Base-by-base conservation (phyloP, 2,888 invertebrate genomes). In the Meiosimyza decipiens region DNA sequence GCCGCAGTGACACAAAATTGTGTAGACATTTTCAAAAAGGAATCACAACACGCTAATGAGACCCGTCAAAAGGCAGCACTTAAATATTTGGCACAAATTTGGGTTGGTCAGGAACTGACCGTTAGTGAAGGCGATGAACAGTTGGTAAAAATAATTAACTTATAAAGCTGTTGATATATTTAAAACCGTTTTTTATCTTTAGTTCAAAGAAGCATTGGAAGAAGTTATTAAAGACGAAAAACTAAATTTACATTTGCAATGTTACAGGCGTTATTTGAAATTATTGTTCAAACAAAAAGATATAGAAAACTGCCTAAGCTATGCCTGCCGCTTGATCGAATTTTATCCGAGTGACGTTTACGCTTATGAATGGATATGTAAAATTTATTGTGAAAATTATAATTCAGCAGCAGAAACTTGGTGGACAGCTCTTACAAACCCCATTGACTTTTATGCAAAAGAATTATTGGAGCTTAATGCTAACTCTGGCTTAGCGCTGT, bases 321-420 rank as follows among this genome's bases (percentile, higher is more conserved):
- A 88, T 76, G 88, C 90, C 16, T 82, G 85, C 72, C 83, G 87
- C 72, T 89, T 91, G 89, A 86, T 88, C 63, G 79, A 81, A 40
- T 76, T 87, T 7, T 90, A 88, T 81, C 87, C 89, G 5, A 84
- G 86, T 1, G 89, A 90, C 78, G 81, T 85, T 22, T 88, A 88
- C 77, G 88, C 90, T 1, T 84, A 90, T 72, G 91, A 91, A 82
- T 91, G 91, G 90, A 88, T 91, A 72, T 92, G 92, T 79, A 89
- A 89, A 77, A 86, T 89, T 1, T 91, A 89, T 80, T 88, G 89
- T 73, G 90, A 91, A 79, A 80, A 82, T 50, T 78, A 82, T 55
- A 73, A 75, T 0, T 71, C 81, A 15, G 9, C 63, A 6, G 49
- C 13, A 40, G 18, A 33, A 15, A n/a, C 22, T 1, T 83, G 82